A percentile compares a stretch with the other conserved stretches of the same genome.
phyloP scores from a whole-genome alignment of 2,888 invertebrate genomes.

The Thecocarcelia acutangulata region DNA sequence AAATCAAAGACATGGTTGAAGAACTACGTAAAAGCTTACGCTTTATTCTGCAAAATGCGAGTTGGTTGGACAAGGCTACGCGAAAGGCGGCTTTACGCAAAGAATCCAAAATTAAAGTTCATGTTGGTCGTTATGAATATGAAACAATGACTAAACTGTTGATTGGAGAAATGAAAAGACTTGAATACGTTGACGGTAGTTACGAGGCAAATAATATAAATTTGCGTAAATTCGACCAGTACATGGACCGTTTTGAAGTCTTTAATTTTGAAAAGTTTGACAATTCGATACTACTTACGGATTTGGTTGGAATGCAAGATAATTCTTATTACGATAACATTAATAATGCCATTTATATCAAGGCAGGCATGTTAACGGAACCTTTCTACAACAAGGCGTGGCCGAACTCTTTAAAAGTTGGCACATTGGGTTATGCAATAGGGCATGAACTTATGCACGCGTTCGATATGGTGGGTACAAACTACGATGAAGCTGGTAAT shows the following conservation, averaged over 20 bases:
- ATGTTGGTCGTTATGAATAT: conserved; percentile 74
- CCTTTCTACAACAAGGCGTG: no score
- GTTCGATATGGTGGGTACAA: conserved; percentile 75
- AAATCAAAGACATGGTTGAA: conserved; percentile 73
- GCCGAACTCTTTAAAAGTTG: conserved; percentile 77
- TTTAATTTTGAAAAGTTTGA: conserved; percentile 70
- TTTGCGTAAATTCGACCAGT: conserved; percentile 71
- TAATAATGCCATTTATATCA: conserved; percentile 78
- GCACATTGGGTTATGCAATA: conserved; percentile 77
- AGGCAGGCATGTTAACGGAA: conserved; percentile 77
- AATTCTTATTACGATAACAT: conserved; percentile 78
- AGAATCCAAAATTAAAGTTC: conserved; percentile 72
- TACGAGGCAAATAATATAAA: conserved; percentile 74
- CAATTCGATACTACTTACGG: conserved; percentile 73
- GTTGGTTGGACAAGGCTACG: conserved; percentile 77
- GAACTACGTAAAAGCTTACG: conserved; percentile 75
- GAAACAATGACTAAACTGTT: conserved; percentile 70
- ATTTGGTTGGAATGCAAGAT: conserved; percentile 75
- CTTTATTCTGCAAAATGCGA: no score
- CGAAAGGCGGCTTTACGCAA: conserved; percentile 75
- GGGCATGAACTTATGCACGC: conserved; percentile 79
- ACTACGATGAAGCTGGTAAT: conserved; percentile 72
- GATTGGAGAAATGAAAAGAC: conserved; percentile 72
- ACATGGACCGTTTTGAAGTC: conserved; percentile 73
- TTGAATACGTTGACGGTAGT: conserved; percentile 71